These are phyloP conservation scores for Acanthosepion pharaonis DNA, from an alignment of 2,888 invertebrate genomes.

Conservation along the genomic window DNA sequence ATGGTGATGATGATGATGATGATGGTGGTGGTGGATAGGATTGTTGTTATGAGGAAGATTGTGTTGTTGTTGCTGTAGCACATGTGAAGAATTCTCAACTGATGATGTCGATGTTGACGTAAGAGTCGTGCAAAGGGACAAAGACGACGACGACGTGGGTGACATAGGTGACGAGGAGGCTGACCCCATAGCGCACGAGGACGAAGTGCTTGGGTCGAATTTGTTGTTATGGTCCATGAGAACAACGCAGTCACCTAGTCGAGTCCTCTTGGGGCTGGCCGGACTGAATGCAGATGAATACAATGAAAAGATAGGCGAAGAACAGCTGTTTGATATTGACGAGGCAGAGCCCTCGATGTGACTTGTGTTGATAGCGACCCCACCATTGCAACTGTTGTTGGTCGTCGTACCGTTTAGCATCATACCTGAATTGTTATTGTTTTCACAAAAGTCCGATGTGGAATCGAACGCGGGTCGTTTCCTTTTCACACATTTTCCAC, in stretches of 20 bases:
- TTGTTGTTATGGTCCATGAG: constrained; percentile 44
- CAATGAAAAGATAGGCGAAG: not conserved
- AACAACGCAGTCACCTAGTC: not conserved
- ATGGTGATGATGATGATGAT: not conserved
- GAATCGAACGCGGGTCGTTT: constrained; percentile 36
- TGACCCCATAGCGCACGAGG: not conserved
- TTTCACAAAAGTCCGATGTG: not conserved
- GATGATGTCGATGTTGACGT: not conserved
- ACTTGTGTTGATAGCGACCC: not conserved
- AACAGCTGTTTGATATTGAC: not conserved
- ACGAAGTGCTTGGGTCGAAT: not conserved
- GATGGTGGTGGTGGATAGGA: not conserved
- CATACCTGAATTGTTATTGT: not conserved
- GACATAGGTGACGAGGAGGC: not conserved
- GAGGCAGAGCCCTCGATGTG: not conserved
- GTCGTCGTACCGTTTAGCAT: not conserved
- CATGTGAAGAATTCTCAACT: not conserved
- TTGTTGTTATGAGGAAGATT: not conserved
- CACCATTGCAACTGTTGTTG: not conserved
- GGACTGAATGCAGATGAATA: constrained; percentile 40
- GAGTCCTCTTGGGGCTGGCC: constrained; percentile 39
- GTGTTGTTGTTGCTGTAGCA: constrained; percentile 17
- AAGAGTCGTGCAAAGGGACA: not conserved
- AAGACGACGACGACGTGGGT: not conserved
- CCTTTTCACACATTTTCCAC: not conserved